Base-by-base conservation (phyloP, 2,888 invertebrate genomes). In the Lasius fuliginosus region DNA sequence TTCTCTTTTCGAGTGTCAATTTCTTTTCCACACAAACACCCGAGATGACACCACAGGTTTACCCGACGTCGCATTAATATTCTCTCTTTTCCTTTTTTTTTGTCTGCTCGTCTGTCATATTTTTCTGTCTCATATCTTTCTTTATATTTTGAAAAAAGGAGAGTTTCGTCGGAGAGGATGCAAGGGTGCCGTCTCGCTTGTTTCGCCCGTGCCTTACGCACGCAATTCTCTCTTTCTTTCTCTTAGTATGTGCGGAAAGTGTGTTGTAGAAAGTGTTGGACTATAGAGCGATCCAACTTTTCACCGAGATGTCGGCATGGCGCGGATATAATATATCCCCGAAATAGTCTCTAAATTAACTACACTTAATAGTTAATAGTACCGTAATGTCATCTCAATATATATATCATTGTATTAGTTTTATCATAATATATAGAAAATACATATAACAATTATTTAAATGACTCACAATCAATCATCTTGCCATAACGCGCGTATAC, bases 361-460 rank as follows among this genome's bases (percentile, higher is more conserved):
- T 94, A 94, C 93, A 92, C 92, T 94, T 94, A 77, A 68, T 77
- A 94, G 91, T 94, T 93, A 93, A 94, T 94, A 94, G 92, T 93
- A 93, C 91, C 93, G 91, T 94, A 93, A 93, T 93, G 89, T 94
- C 92, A 92, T 93, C 93, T 93, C 93, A 92, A 92, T 91, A 92
- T 92, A 91, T 91, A 90, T 90, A 88, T 91, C 88, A 91, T 91
- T 89, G 90, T 91, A 92, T 91, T 93, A 93, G 91, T 92, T 79
- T 53, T 92, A 93, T 92, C 91, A 91, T 94, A 93, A 94, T 94
- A 94, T 94, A 94, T 94, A 94, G 94, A 94, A 94, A 94, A 94
- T 94, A 94, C 94, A 94, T 94, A 92, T 94, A 94, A 94, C 94
- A 94, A 94, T 94, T 94, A 94, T 94, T 94, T 94, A 93, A 94